A percentile compares a stretch with the other conserved stretches of the same genome.
phyloP scores from a whole-genome alignment of 2,888 invertebrate species.

The Platypus cylindrus region DNA sequence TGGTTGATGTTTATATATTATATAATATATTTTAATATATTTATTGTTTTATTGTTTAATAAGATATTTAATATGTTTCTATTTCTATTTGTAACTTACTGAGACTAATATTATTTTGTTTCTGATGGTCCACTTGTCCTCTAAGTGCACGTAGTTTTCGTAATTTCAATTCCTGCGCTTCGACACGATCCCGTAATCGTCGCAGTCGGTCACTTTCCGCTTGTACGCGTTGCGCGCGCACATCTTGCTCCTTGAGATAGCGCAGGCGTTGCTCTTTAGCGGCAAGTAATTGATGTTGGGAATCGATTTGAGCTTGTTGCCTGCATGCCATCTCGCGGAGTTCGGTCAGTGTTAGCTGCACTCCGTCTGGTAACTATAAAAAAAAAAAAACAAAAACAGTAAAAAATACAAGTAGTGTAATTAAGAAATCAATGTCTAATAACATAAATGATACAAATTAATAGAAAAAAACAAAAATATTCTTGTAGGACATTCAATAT shows the following conservation, averaged over 20 bases:
- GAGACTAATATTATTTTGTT: slow-evolving; percentile 80
- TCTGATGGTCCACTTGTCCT: slow-evolving; percentile 88
- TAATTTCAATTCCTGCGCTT: slow-evolving; percentile 89
- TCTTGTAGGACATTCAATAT: neutral
- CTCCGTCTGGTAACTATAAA: slow-evolving; percentile 80
- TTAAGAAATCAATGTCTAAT: neutral
- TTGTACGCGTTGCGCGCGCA: slow-evolving; percentile 59
- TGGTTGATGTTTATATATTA: too few species aligned
- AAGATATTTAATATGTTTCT: too few species aligned
- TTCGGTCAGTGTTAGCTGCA: slow-evolving; percentile 85
- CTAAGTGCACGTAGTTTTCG: slow-evolving; percentile 81
- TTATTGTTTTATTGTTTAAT: too few species aligned
- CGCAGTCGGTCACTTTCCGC: slow-evolving; percentile 82
- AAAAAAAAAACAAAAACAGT: slow-evolving; percentile 14
- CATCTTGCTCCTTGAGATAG: slow-evolving; percentile 89
- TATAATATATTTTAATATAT: too few species aligned
- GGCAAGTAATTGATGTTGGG: slow-evolving; percentile 82
- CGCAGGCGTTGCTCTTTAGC: slow-evolving; percentile 88
- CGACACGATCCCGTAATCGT: slow-evolving; percentile 79
- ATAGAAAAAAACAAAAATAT: neutral
- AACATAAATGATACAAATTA: too few species aligned
- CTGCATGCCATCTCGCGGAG: slow-evolving; percentile 96
- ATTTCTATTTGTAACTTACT: slow-evolving; percentile 54
- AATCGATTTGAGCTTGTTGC: slow-evolving; percentile 96
- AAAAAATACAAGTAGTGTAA: neutral